Base-by-base conservation (phyloP, 2,113 vertebrate genomes). In the Hippocampus barbouri region DNA sequence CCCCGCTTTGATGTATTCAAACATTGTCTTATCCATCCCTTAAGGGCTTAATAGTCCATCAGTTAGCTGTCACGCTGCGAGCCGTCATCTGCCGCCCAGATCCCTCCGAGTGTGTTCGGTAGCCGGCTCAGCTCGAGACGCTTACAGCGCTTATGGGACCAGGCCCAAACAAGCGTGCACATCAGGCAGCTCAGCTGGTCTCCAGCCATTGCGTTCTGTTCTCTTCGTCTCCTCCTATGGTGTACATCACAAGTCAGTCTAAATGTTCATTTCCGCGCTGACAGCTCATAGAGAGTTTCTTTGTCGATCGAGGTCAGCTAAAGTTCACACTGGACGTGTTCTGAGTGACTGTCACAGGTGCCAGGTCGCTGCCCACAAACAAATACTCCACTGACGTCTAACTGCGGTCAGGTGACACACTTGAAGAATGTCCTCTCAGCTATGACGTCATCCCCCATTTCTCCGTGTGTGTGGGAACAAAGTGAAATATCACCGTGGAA, bases 31-130 rank as follows among this genome's bases (percentile, higher is more conserved):
- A 54, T 49, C 63, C 27, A 7, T 65, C 34, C 60, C 68, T 16
- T 68, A 77, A 75, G 68, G 74, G 53, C 34, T 70, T 75, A 60
- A 76, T 47, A 75, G 47, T 40, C 60, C 2, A 20, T 62, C 71
- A 66, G 74, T 79, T 70, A 45, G 81, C 73, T 76, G 66, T 66
- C 65, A 65, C 5, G 23, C 57, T 63, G 14, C 56, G 54, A 71
- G 77, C 51, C 59, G 47, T 86, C 90, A 91, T 90, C 87, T 90
- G 89, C 72, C 76, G 73, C 73, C 78, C 88, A 89, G 88, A 88
- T 84, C 68, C 78, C 75, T 70, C 66, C 34, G 75, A 77, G 76
- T 81, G 78, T 82, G 82, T 83, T 80, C 82, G 1, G 85, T 83
- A 86, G 87, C 84, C 57, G 2, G 64, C 73, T 84, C 82, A 66